These are phyloP conservation scores for Sorex maritimensis DNA, from an alignment of 2,797 vertebrate genomes.

Conservation along the genomic window DNA sequence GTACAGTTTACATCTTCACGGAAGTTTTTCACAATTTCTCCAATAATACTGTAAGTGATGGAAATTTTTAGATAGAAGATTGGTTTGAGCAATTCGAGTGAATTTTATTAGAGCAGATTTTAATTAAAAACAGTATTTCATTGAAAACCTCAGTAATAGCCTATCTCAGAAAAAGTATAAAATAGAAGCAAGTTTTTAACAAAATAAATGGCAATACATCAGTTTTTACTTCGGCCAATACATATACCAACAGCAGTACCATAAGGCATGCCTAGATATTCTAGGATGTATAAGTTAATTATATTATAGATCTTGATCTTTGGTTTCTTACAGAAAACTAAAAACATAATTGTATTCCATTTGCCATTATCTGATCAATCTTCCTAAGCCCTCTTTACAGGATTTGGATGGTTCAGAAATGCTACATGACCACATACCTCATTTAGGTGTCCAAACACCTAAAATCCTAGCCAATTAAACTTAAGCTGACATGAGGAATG, in stretches of 20 bases:
- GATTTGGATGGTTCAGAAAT: slow-evolving; percentile 32
- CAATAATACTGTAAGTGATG: slow-evolving; percentile 94
- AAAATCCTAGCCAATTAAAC: not conserved
- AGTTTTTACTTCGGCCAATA: slow-evolving; percentile 51
- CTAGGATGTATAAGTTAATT: slow-evolving; percentile 21
- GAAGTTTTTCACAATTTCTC: slow-evolving; percentile 99
- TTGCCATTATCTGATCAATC: slow-evolving; percentile 24
- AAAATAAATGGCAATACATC: slow-evolving; percentile 49
- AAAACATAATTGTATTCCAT: slow-evolving; percentile 31
- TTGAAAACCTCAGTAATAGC: slow-evolving; percentile 58
- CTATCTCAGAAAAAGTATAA: slow-evolving; percentile 43
- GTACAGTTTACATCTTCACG: slow-evolving; percentile 98
- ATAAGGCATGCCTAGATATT: slow-evolving; percentile 11
- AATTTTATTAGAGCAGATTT: slow-evolving; percentile 58
- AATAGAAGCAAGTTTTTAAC: slow-evolving; percentile 49
- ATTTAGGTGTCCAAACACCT: not conserved
- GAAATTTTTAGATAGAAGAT: slow-evolving; percentile 56
- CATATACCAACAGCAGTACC: not conserved
- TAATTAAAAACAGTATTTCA: slow-evolving; percentile 65
- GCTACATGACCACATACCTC: not conserved
- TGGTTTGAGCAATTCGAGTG: not conserved
- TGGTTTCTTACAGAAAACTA: slow-evolving; percentile 55
- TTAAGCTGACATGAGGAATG: slow-evolving; percentile 40
- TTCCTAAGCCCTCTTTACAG: slow-evolving; percentile 1
- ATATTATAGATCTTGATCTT: not conserved